Percentiles rank a stretch among this genome's conserved stretches.
Evolutionary conservation across 92 coral and sea anemone genomes (phyloP).

Genomic region (Phymanthus crucifer): DNA sequence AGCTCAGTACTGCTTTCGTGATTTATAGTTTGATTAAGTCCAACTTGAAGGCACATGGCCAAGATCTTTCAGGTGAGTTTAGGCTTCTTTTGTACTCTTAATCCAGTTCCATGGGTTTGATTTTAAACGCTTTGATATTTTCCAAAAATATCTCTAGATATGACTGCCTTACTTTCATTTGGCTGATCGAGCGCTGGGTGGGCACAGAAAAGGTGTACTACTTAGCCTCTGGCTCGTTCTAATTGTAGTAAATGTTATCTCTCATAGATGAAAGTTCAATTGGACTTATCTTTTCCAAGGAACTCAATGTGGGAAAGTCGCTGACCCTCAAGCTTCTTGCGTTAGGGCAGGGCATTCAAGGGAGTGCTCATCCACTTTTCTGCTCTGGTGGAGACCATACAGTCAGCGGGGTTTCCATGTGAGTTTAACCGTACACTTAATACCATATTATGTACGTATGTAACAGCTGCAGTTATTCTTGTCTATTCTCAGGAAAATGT

Average conservation of each 20-base stretch:
- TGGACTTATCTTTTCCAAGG: neutral
- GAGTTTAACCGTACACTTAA: neutral
- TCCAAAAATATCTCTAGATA: no score
- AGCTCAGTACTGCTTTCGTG: slow-evolving; percentile 17
- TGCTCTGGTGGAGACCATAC: neutral
- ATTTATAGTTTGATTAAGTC: slow-evolving; percentile 7
- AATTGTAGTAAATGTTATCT: no score
- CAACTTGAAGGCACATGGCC: slow-evolving; percentile 1
- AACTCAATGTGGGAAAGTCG: neutral
- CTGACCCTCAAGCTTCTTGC: neutral
- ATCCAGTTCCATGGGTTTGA: no score
- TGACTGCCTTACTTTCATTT: no score
- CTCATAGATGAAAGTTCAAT: neutral
- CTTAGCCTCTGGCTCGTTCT: no score
- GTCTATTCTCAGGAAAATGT: neutral
- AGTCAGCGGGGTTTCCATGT: neutral
- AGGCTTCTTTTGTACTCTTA: no score
- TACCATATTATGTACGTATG: neutral
- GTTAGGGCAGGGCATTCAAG: neutral
- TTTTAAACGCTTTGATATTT: no score
- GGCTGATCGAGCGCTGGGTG: neutral
- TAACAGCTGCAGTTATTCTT: neutral
- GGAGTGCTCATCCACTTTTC: neutral
- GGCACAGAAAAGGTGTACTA: neutral
- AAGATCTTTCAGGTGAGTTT: slow-evolving; percentile 15